phyloP scores from a whole-genome alignment of 2,797 vertebrate genomes.

The Scolopax rusticola region DNA sequence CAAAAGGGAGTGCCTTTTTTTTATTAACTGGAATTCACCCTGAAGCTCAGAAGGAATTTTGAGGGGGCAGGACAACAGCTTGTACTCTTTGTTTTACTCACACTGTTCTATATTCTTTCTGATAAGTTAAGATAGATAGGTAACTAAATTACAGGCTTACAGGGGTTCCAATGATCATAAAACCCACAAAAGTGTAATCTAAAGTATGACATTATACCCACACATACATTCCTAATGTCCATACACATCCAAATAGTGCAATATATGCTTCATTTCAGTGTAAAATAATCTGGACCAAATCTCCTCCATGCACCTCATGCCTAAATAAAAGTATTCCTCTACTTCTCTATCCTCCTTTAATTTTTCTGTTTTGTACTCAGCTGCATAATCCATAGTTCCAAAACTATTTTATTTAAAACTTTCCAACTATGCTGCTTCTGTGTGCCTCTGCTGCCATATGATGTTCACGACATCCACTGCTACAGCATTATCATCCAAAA shows the following conservation, averaged over 20 bases:
- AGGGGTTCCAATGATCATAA: neutral
- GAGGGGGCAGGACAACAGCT: neutral
- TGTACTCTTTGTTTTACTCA: neutral
- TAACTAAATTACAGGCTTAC: neutral
- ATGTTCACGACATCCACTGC: neutral
- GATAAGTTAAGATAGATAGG: slow-evolving; percentile 5
- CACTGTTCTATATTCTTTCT: neutral
- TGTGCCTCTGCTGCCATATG: neutral
- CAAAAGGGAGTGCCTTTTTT: slow-evolving; percentile 41
- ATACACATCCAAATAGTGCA: neutral
- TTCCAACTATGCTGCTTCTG: neutral
- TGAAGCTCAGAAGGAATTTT: slow-evolving; percentile 39
- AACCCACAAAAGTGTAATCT: neutral
- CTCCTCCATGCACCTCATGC: neutral
- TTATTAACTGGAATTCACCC: slow-evolving; percentile 35
- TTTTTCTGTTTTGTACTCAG: neutral
- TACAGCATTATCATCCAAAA: neutral
- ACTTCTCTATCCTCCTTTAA: neutral
- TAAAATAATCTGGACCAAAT: neutral
- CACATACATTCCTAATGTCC: neutral
- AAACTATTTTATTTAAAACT: neutral
- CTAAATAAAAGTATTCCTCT: neutral
- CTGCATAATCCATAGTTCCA: neutral
- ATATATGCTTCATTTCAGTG: neutral
- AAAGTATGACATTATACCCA: neutral